phyloP scores from a whole-genome alignment of 2,113 vertebrate species.

The Pseudorhombus dupliciocellatus region DNA sequence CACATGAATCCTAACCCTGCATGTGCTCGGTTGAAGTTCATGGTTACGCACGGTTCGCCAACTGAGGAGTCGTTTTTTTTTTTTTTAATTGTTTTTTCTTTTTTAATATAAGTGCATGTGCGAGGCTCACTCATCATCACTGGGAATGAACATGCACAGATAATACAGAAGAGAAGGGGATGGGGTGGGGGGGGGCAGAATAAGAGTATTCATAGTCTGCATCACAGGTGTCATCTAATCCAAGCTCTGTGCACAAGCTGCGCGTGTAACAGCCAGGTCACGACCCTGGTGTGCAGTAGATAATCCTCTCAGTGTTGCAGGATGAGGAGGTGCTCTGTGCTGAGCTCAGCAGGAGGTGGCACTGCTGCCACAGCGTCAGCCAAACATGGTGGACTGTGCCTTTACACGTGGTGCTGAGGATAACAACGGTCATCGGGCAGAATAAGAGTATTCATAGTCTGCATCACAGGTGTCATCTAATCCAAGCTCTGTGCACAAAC shows the following conservation, averaged over 20 bases:
- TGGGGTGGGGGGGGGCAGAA: no score
- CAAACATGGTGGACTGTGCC: neutral
- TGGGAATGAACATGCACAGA: neutral
- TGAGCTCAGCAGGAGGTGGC: conserved; percentile 73
- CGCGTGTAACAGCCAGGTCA: conserved; percentile 3
- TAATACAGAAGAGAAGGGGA: neutral
- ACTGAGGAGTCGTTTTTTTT: neutral
- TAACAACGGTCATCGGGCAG: no score
- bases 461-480: neutral
- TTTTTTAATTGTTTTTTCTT: no score
- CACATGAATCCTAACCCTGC: neutral
- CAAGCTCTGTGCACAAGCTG: neutral
- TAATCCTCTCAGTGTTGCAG: conserved; percentile 62
- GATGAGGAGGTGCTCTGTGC: conserved; percentile 61
- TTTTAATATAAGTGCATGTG: neutral
- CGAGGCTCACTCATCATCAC: neutral
- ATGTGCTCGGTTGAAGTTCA: neutral
- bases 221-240: conserved; percentile 1
- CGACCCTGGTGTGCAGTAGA: conserved; percentile 12
- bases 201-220: neutral
- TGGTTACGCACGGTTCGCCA: neutral
- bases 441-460: neutral
- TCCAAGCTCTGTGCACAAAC: neutral
- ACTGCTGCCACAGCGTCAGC: conserved; percentile 50
- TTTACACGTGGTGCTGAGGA: neutral